Percentiles rank a stretch among this genome's conserved stretches.
Evolutionary conservation across 2,113 vertebrate genomes (phyloP).

Genomic region (Dicentrarchus labrax): DNA sequence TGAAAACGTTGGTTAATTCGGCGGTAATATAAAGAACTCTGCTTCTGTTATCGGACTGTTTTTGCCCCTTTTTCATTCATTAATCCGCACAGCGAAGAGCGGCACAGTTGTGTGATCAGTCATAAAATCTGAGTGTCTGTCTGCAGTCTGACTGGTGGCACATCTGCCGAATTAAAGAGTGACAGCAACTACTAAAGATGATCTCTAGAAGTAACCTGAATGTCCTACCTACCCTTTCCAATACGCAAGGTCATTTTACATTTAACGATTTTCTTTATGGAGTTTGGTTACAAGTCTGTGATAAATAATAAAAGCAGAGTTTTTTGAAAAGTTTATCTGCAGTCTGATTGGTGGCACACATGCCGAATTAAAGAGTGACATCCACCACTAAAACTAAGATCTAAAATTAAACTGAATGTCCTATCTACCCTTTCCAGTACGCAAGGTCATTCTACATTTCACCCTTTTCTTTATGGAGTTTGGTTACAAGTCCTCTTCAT

Average conservation of each 20-base stretch:
- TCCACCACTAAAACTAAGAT: accelerated
- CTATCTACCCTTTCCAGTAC: accelerated
- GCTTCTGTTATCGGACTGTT: too few species aligned
- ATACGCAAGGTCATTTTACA: background rate
- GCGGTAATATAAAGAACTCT: background rate
- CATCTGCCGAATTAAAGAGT: background rate
- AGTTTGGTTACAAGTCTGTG: background rate
- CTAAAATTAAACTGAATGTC: background rate
- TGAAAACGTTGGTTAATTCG: background rate
- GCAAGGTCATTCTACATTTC: background rate
- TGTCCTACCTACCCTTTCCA: accelerated
- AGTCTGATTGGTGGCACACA: background rate
- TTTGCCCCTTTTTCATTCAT: background rate
- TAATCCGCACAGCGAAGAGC: too few species aligned
- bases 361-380: background rate
- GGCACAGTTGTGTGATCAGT: too few species aligned
- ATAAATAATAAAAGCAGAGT: background rate
- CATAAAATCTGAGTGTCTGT: background rate
- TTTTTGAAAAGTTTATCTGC: too few species aligned
- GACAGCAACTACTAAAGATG: accelerated
- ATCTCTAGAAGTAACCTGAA: background rate
- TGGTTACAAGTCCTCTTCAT: background rate
- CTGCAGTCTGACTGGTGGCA: background rate
- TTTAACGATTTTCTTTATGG: background rate
- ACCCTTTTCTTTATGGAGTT: background rate